Evolutionary conservation across 2,113 vertebrate genomes (phyloP), one percentile per base, ranked within the genome.

Genomic region (Mirounga angustirostris): DNA sequence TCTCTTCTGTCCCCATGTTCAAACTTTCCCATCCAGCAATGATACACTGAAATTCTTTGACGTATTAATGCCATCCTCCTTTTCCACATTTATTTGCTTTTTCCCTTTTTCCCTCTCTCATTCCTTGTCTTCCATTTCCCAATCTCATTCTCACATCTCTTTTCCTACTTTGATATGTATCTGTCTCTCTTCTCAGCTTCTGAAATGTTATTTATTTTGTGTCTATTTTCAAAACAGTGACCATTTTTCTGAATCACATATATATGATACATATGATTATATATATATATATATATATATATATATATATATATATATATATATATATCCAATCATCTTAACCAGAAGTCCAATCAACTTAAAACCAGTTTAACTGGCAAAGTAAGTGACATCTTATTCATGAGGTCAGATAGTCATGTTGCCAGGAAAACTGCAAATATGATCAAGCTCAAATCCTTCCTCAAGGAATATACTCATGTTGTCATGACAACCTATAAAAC

Each of bases 401-500:
- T 67, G 76, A 93, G 91, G 84, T 96, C 90, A 96, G 67, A 85
- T 36, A 74, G 85, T 88, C 87, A 85, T 74, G 52, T 92, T 98
- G 80, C 94, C 83, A 87, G 59, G 95, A 94, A 19, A 95, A 96
- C 94, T 80, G 69, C 86, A 96, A 81, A 98, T 94, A 79, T 88
- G 89, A 97, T 96, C 84, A 95, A 89, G 43, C 33, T 94, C 58
- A 36, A 94, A 88, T 63, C 54, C 52, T 90, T 92, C 58, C 50
- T 80, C 69, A 50, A 33, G 59, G 69, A 97, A 63, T 59, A 78
- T 88, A 74, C 40, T 88, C 36, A 56, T 54, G 89, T 92, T 85
- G 69, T 95, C 96, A 97, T 82, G 93, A 95, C 95, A 96, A 97
- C 95, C 80, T 92, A 26, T 58, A 96, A 63, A 91, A 59, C 22